Conservation (phyloP, 1,140 invertebrate genomes). For the Zaprionus nigranus region DNA sequence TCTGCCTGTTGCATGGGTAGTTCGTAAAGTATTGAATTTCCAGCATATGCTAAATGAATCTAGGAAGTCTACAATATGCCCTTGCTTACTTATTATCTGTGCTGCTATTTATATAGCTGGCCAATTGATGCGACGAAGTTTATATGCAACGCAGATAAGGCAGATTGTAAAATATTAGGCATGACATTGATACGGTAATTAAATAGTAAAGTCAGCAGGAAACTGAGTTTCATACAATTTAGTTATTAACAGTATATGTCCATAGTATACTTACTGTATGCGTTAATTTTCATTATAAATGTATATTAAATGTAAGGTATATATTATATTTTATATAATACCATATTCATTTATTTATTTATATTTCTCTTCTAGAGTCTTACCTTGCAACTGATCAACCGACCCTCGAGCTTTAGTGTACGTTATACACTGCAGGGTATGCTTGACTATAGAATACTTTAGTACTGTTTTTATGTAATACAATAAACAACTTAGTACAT, state of each 20-base stretch:
- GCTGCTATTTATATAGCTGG: background rate
- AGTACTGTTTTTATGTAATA: background rate
- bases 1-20: constrained; percentile 31
- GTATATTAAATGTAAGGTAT: background rate
- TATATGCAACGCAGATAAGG: constrained; percentile 27
- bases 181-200: background rate
- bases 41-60: background rate
- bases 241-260: background rate
- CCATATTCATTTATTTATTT: too few relatives aligned
- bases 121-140: background rate
- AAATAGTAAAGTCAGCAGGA: background rate
- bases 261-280: background rate
- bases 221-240: background rate
- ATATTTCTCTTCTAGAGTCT: too few relatives aligned
- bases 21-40: constrained; percentile 29
- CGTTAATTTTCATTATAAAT: background rate
- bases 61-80: background rate
- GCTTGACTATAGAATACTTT: background rate
- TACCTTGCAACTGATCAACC: background rate
- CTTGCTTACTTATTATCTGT: background rate
- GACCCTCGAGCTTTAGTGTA: background rate
- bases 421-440: background rate
- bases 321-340: too few relatives aligned
- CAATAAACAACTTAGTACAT: background rate
- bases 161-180: background rate